Percentiles rank a stretch among this genome's conserved stretches.
These are phyloP conservation scores for Tetramorium bicarinatum DNA, from an alignment of 2,888 invertebrate genomes.

Conservation along the genomic window DNA sequence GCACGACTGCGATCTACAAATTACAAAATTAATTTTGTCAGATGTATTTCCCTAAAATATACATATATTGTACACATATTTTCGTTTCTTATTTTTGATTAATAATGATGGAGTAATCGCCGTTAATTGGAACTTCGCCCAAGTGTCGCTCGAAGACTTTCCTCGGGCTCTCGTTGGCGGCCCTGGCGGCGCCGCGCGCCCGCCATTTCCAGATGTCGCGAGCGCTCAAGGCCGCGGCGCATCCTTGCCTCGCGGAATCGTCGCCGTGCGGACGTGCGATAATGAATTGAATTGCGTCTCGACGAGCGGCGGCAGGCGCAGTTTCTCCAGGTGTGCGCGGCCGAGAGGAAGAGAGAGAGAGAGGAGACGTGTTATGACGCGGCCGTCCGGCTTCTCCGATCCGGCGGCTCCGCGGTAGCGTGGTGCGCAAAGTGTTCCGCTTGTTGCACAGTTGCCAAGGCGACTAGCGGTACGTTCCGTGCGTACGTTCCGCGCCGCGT, in stretches of 20 bases:
- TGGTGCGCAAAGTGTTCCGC: conserved; percentile 73
- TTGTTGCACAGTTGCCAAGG: conserved; percentile 84
- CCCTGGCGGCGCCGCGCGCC: neutral
- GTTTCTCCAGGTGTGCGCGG: neutral
- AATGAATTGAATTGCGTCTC: conserved; percentile 77
- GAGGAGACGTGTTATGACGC: neutral
- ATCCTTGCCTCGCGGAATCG: conserved; percentile 69
- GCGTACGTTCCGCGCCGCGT: neutral
- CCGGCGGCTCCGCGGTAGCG: conserved; percentile 22
- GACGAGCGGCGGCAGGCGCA: neutral
- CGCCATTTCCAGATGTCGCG: conserved; percentile 39
- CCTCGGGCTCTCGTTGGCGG: neutral
- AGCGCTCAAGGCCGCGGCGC: conserved; percentile 68
- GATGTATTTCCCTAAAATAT: neutral
- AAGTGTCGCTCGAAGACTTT: neutral
- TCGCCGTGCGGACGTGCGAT: conserved; percentile 73
- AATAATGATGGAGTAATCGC: neutral
- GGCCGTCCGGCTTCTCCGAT: neutral
- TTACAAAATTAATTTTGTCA: neutral
- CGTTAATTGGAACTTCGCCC: neutral
- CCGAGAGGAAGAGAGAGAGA: neutral
- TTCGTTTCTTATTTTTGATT: neutral
- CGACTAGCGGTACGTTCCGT: conserved; percentile 74
- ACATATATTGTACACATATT: neutral
- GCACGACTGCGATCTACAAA: neutral